A percentile compares a stretch with the other conserved stretches of the same genome.
Evolutionary conservation across 64 coral and sea anemone species (phyloP).

Genomic region (Pachyseris speciosa): DNA sequence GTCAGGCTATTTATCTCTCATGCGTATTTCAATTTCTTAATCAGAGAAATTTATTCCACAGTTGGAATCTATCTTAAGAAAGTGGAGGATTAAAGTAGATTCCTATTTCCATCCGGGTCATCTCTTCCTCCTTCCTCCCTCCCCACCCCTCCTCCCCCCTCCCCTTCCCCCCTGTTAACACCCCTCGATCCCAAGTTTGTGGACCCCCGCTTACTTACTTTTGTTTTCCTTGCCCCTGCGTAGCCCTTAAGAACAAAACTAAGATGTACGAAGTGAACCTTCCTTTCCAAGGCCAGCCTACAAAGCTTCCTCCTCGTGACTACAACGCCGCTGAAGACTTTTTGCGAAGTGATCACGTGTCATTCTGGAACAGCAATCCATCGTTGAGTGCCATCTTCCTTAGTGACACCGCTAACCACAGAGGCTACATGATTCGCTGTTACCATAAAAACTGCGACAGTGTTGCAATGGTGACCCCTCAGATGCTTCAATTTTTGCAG

Average conservation of each 20-base stretch:
- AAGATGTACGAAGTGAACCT: slow-evolving; percentile 22
- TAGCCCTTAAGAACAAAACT: slow-evolving; percentile 24
- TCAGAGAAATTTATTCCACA: no score
- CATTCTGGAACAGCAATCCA: slow-evolving; percentile 3
- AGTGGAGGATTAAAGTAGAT: no score
- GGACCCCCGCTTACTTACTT: background rate
- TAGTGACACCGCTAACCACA: slow-evolving; percentile 59
- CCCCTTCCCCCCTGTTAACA: no score
- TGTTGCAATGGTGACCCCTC: slow-evolving; percentile 31
- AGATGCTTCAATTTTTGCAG: slow-evolving; percentile 68
- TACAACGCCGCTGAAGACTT: background rate
- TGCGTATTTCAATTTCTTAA: no score
- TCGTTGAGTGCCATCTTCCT: slow-evolving; percentile 47
- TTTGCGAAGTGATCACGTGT: slow-evolving; percentile 64
- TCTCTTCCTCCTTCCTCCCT: no score
- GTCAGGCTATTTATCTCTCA: no score
- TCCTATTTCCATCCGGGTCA: no score
- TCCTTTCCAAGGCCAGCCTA: slow-evolving; percentile 46
- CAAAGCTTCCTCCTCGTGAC: accelerated
- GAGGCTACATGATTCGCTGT: slow-evolving; percentile 51
- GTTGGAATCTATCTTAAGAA: no score
- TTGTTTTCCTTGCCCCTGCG: background rate
- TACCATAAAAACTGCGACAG: slow-evolving; percentile 64
- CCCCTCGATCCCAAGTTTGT: no score
- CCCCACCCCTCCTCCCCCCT: no score